A percentile compares a stretch with the other conserved stretches of the same genome.
phyloP scores from a whole-genome alignment of 2,888 invertebrate species.

The Diloba caeruleocephala region DNA sequence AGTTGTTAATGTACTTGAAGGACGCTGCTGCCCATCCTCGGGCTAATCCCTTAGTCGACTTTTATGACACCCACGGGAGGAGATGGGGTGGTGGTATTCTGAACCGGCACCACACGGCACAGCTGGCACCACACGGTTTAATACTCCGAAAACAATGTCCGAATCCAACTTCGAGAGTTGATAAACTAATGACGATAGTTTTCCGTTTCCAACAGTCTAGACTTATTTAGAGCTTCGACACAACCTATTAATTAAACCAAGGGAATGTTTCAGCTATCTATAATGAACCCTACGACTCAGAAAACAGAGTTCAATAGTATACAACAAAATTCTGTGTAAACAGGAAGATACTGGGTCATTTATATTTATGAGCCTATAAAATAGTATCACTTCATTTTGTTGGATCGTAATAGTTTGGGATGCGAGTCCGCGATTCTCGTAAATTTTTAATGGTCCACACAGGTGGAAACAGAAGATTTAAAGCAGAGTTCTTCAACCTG shows the following conservation, averaged over 20 bases:
- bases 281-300: not conserved
- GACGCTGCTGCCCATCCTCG: no score
- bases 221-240: conserved; percentile 18
- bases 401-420: not conserved
- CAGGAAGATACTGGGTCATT: not conserved
- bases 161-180: conserved; percentile 4
- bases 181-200: conserved; percentile 25
- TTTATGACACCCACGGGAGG: no score
- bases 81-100: no score
- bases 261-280: not conserved
- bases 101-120: no score
- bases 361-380: conserved; percentile 1
- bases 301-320: not conserved
- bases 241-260: conserved; percentile 15
- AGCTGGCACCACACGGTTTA: no score
- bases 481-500: no score
- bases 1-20: no score
- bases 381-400: not conserved
- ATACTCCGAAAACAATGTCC: conserved; percentile 9
- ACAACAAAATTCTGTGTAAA: not conserved
- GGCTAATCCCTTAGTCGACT: no score
- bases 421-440: conserved; percentile 4
- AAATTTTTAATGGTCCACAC: conserved; percentile 6
- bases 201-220: conserved; percentile 4
- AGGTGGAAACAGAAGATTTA: not conserved